Base-by-base conservation (phyloP, 2,888 invertebrate species). In the Colletes collaris region DNA sequence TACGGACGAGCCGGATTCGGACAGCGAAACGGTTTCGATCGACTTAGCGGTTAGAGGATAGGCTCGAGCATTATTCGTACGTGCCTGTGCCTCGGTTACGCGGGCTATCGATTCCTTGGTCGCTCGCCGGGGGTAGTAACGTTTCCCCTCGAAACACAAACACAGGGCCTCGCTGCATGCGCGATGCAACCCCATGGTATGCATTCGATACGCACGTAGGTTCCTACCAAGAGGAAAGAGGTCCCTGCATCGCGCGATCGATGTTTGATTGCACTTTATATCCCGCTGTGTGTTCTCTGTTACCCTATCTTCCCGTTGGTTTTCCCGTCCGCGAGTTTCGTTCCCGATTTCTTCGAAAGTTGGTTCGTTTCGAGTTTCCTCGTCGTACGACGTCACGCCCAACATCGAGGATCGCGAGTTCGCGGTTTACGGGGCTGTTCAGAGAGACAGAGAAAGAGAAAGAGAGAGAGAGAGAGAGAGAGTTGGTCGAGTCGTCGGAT, bases 141-240 rank as follows among this genome's bases (percentile, higher is more conserved):
- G 87, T 86, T 89, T 88, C 88, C 90, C 89, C 88, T 89, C 88
- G 88, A 90, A 89, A 89, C 87, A 90, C 88, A 89, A 90, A 89
- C 88, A 90, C 87, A 86, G 83, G 85, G 84, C 71, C 87, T 86
- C 84, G 84, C 86, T 86, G 86, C 88, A 89, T 90, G 87, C 88
- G 89, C 88, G 86, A 88, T 88, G 86, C 89, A 87, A 88, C 87
- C 87, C 89, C 87, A 87, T 88, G 89, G 88, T 88, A 89, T 88
- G 89, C 87, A 89, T 89, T 89, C 89, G 89, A 90, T 90, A 89
- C 89, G 88, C 87, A 84, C 82, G 87, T 88, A 86, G 87, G 87
- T 88, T 83, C 86, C 88, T 88, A 87, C 86, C 88, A 84, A 82
- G 88, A 87, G 87, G 82, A 87, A 88, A 87, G 85, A 87, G 87